Conservation (phyloP, 2,113 vertebrate genomes). For the Protomyctophum bolini region DNA sequence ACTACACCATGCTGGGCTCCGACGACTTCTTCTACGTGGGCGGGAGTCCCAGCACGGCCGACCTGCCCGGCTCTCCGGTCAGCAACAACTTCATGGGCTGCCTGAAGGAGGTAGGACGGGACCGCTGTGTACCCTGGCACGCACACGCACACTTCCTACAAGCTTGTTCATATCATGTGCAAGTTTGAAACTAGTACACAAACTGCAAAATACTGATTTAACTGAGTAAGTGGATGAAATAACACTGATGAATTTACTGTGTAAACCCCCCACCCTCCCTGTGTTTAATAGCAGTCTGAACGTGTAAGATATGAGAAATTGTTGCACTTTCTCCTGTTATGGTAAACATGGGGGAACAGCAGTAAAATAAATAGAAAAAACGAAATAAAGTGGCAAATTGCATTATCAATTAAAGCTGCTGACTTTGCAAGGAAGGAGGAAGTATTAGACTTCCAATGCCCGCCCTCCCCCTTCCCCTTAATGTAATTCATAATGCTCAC, state of each 20-base stretch:
- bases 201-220: neutral
- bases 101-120: conserved; percentile 88
- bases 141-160: neutral
- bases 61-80: conserved; percentile 95
- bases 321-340: conserved; percentile 10
- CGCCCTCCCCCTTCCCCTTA: conserved; percentile 20
- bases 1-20: conserved; percentile 98
- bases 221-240: too few species aligned
- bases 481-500: conserved; percentile 68
- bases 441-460: conserved; percentile 58
- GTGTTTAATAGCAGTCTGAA: neutral
- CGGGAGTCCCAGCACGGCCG: conserved; percentile 95
- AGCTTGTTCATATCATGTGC: neutral
- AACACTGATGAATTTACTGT: too few species aligned
- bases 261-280: neutral
- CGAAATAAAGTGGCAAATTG: conserved; percentile 29
- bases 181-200: neutral
- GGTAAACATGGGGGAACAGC: conserved; percentile 1
- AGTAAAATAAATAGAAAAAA: conserved; percentile 5
- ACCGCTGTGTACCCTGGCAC: neutral
- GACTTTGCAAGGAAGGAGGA: conserved; percentile 44
- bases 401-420: conserved; percentile 69
- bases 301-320: conserved; percentile 34
- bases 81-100: conserved; percentile 99
- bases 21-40: conserved; percentile 99